phyloP scores from a whole-genome alignment of 1,140 invertebrate species.

The Pomacea maculata region DNA sequence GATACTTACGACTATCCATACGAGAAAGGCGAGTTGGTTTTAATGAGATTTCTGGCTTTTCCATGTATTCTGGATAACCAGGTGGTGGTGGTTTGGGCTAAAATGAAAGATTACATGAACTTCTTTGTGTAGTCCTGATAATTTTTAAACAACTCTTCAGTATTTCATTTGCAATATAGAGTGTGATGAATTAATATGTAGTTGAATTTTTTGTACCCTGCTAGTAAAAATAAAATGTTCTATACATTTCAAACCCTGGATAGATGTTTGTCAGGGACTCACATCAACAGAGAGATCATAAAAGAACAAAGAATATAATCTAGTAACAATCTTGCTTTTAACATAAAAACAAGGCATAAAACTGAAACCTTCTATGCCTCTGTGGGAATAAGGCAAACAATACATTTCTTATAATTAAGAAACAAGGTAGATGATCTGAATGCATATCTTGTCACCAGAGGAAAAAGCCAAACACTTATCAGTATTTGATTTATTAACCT shows the following conservation, averaged over 20 bases:
- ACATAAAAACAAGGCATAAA: no score
- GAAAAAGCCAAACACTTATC: no score
- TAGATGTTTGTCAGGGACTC: not conserved
- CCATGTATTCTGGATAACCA: constrained; percentile 21
- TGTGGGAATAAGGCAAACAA: no score
- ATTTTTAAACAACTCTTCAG: not conserved
- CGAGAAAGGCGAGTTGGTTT: constrained; percentile 38
- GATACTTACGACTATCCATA: constrained; percentile 44
- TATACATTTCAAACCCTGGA: not conserved
- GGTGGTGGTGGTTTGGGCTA: constrained; percentile 22
- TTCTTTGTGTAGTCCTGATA: not conserved
- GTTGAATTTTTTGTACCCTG: not conserved
- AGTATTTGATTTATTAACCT: not conserved
- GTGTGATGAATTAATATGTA: not conserved
- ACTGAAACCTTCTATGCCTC: no score
- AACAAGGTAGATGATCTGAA: no score
- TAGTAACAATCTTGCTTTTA: no score
- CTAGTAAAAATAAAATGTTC: not conserved
- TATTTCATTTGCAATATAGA: not conserved
- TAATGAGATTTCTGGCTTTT: constrained; percentile 15
- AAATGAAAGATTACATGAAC: not conserved
- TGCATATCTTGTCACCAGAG: no score
- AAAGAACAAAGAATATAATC: no score
- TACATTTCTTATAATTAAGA: no score
- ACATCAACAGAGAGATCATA: not conserved